phyloP scores from a whole-genome alignment of 2,113 vertebrate species.

The Cynoglossus semilaevis region DNA sequence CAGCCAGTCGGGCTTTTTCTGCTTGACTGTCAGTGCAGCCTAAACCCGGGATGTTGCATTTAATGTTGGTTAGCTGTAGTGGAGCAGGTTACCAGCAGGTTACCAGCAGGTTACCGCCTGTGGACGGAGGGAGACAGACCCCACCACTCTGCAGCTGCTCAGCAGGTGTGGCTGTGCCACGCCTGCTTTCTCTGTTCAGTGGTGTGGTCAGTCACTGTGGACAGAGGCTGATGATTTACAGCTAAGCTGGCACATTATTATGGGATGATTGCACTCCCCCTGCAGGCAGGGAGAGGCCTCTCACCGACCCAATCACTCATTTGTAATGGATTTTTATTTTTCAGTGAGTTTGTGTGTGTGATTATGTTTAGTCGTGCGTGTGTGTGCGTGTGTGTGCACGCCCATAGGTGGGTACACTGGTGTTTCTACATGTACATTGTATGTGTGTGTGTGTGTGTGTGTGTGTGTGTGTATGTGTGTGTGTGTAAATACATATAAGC shows the following conservation, averaged over 20 bases:
- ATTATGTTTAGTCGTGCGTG: slow-evolving; percentile 18
- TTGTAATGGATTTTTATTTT: slow-evolving; percentile 52
- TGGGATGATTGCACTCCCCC: slow-evolving; percentile 79
- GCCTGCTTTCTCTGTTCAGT: slow-evolving; percentile 43
- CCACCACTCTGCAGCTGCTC: slow-evolving; percentile 35
- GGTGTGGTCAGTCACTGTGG: slow-evolving; percentile 60
- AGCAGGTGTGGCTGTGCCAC: slow-evolving; percentile 53
- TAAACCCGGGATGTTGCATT: slow-evolving; percentile 72
- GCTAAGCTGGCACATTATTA: slow-evolving; percentile 75
- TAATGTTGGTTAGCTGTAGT: slow-evolving; percentile 54
- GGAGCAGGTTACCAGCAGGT: slow-evolving; percentile 18
- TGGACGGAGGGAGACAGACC: slow-evolving; percentile 36
- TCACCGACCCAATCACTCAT: slow-evolving; percentile 67
- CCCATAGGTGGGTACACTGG: slow-evolving; percentile 19
- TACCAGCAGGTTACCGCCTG: no score
- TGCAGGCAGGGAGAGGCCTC: slow-evolving; percentile 86
- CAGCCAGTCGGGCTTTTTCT: slow-evolving; percentile 48
- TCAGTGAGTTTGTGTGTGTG: slow-evolving; percentile 35
- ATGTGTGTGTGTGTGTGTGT: slow-evolving; percentile 31
- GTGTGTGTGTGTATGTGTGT: slow-evolving; percentile 22
- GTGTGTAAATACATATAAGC: slow-evolving; percentile 47
- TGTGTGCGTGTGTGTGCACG: slow-evolving; percentile 6
- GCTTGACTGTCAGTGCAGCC: slow-evolving; percentile 56
- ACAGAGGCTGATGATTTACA: slow-evolving; percentile 73
- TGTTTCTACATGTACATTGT: slow-evolving; percentile 28